Evolutionary conservation across 92 coral and sea anemone genomes (phyloP).

Genomic region (Blastomussa wellsi): DNA sequence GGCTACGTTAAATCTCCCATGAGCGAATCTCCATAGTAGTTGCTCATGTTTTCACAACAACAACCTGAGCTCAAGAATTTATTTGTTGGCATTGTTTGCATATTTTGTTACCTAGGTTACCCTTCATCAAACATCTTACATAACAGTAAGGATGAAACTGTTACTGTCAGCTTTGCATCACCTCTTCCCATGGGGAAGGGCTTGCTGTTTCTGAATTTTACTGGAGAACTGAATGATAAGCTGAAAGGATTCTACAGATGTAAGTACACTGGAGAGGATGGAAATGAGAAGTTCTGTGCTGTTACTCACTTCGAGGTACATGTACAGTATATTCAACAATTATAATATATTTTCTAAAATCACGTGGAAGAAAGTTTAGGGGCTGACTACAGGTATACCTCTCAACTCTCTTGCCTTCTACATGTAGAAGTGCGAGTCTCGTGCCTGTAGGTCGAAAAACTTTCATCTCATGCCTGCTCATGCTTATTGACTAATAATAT

Average conservation of each 20-base stretch:
- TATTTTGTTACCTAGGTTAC: constrained; percentile 4
- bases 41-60: too few relatives aligned
- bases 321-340: constrained; percentile 21
- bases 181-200: constrained; percentile 73
- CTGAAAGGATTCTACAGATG: constrained; percentile 97
- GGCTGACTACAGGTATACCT: too few relatives aligned
- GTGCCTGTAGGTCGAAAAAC: too few relatives aligned
- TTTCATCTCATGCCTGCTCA: too few relatives aligned
- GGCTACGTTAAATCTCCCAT: too few relatives aligned
- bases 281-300: constrained; percentile 86
- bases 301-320: constrained; percentile 99
- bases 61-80: neutral
- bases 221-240: constrained; percentile 92
- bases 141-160: constrained; percentile 80
- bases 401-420: too few relatives aligned
- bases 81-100: neutral
- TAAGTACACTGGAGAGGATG: constrained; percentile 79
- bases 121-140: constrained; percentile 67
- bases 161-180: constrained; percentile 66
- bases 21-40: too few relatives aligned
- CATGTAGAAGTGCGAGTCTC: too few relatives aligned
- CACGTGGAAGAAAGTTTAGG: too few relatives aligned
- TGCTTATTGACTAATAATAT: too few relatives aligned
- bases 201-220: constrained; percentile 77
- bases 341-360: too few relatives aligned